Evolutionary conservation across 2,888 invertebrate genomes (phyloP).

Genomic region (Drosophila fulvimacula): DNA sequence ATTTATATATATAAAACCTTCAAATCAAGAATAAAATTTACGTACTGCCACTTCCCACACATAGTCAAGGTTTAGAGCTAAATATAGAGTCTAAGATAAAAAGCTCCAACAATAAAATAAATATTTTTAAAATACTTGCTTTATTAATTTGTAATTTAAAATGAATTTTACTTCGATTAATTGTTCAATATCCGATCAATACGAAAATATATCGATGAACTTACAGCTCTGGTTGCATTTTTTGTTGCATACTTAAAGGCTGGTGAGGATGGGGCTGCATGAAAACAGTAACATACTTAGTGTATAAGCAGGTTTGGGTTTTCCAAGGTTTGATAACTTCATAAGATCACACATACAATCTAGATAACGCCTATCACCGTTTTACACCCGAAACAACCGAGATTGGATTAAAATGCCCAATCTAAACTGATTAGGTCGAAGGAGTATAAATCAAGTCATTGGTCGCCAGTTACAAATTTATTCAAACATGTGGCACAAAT

Average conservation of each 20-base stretch:
- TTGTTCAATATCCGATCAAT: no score
- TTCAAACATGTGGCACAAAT: conserved; percentile 47
- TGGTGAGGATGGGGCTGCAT: no score
- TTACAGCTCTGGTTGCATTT: not conserved
- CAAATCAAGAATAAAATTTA: no score
- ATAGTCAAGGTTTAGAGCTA: no score
- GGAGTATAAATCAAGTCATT: conserved; percentile 17
- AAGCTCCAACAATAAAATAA: no score
- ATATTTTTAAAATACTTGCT: no score
- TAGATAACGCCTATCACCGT: conserved; percentile 12
- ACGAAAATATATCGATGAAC: no score
- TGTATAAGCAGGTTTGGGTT: not conserved
- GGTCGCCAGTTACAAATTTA: conserved; percentile 31
- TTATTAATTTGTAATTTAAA: no score
- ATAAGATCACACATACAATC: conserved; percentile 4
- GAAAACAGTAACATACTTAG: conserved; percentile 8
- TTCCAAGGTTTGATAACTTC: conserved; percentile 16
- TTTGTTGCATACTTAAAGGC: conserved; percentile 13
- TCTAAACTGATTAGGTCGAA: conserved; percentile 23
- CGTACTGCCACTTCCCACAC: no score
- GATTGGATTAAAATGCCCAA: conserved; percentile 15
- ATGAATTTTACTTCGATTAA: no score
- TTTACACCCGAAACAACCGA: conserved; percentile 16
- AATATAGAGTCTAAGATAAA: no score
- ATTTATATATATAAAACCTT: no score